A percentile compares a stretch with the other conserved stretches of the same genome.
Conservation (phyloP, 2,113 vertebrate genomes). For the Paedocypris sp. region DNA sequence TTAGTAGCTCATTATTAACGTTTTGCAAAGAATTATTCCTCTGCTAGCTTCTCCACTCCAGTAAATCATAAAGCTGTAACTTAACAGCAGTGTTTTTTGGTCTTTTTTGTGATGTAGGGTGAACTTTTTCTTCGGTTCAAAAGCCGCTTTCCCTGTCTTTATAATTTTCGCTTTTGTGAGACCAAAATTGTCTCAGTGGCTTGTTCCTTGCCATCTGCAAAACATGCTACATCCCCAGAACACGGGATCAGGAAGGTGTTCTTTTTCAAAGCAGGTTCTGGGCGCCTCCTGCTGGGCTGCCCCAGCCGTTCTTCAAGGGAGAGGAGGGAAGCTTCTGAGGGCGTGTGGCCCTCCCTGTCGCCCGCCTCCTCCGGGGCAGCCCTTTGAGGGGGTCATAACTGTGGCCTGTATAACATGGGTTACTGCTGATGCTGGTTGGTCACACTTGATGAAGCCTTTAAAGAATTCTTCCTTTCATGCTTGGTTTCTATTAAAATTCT, state of each 20-base stretch:
- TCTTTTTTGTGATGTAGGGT: conserved; percentile 22
- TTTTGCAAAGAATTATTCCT: not conserved
- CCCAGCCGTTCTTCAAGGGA: conserved; percentile 81
- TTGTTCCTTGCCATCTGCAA: conserved; percentile 77
- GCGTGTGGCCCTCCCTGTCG: conserved; percentile 74
- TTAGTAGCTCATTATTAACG: not conserved
- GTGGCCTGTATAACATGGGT: conserved; percentile 89
- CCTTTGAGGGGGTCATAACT: conserved; percentile 87
- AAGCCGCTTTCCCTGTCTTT: conserved; percentile 3
- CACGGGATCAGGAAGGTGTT: conserved; percentile 98
- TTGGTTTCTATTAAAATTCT: conserved; percentile 69
- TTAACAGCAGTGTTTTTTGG: not conserved
- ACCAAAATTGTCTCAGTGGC: conserved; percentile 2
- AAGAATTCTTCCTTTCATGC: conserved; percentile 72
- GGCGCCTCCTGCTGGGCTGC: conserved; percentile 83
- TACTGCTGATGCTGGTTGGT: conserved; percentile 80
- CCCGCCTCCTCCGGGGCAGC: conserved; percentile 73
- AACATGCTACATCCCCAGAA: conserved; percentile 81
- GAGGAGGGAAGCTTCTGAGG: conserved; percentile 93
- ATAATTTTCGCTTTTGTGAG: not conserved
- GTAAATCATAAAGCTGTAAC: conserved; percentile 63
- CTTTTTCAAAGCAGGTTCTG: conserved; percentile 90
- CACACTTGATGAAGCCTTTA: conserved; percentile 85
- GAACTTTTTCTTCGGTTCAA: conserved; percentile 21
- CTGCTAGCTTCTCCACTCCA: no score